Percentiles rank a stretch among this genome's conserved stretches.
These are phyloP conservation scores for Sylvilagus bachmani DNA, from an alignment of 2,113 vertebrate genomes.

Conservation along the genomic window DNA sequence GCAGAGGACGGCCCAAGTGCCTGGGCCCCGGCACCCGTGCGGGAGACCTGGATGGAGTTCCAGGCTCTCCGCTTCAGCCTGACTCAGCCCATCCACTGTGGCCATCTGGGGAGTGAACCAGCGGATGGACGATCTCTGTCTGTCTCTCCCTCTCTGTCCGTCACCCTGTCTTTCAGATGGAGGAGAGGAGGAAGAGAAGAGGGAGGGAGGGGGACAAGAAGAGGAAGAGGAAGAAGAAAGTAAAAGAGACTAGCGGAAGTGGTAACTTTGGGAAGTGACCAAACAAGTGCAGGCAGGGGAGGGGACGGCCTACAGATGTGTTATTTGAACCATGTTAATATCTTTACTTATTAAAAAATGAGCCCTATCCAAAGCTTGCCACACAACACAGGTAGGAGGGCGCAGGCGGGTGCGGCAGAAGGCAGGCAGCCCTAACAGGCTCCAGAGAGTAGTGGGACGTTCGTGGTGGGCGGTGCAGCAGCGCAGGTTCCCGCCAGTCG, in stretches of 20 bases:
- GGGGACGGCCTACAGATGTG: neutral
- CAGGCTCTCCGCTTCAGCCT: too few species aligned
- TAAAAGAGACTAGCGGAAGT: neutral
- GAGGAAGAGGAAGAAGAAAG: too few species aligned
- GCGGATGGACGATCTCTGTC: too few species aligned
- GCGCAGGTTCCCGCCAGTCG: neutral
- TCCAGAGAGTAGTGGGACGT: neutral
- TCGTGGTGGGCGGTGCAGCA: neutral
- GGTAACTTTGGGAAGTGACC: neutral
- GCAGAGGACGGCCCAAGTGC: too few species aligned
- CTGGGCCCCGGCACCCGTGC: too few species aligned
- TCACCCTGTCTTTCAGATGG: too few species aligned
- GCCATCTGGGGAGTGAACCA: too few species aligned
- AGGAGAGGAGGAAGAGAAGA: too few species aligned
- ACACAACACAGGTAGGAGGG: neutral
- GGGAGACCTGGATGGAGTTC: too few species aligned
- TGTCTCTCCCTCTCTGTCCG: too few species aligned
- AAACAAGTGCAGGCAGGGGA: neutral
- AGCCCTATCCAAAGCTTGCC: neutral
- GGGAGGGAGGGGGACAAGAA: too few species aligned
- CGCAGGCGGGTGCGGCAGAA: neutral
- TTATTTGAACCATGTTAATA: neutral
- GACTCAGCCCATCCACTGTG: too few species aligned
- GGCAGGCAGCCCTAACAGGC: neutral
- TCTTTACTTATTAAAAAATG: slow-evolving; percentile 10